phyloP scores from a whole-genome alignment of 2,113 vertebrate species.

The Sialia sialis region DNA sequence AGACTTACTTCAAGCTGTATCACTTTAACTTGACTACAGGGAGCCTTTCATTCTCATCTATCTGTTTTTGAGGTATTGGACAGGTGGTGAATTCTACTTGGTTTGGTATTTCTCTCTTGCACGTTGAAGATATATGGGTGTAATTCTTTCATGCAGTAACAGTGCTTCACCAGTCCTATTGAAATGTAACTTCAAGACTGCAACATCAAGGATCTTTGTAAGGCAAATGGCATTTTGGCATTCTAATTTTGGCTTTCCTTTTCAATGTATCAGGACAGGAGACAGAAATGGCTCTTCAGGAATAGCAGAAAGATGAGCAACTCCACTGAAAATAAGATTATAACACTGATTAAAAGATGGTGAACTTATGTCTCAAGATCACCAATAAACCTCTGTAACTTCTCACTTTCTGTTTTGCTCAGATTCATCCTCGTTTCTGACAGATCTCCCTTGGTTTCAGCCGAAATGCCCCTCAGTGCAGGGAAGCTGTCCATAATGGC shows the following conservation, averaged over 20 bases:
- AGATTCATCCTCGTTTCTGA: neutral
- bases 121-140: neutral
- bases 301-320: neutral
- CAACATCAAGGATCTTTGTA: neutral
- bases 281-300: neutral
- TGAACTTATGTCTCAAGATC: neutral
- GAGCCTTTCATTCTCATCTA: neutral
- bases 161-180: neutral
- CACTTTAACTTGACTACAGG: neutral
- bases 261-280: neutral
- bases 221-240: neutral
- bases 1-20: neutral
- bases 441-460: neutral
- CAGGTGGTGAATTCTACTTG: neutral
- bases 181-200: neutral
- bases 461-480: neutral
- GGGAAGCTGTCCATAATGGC: neutral
- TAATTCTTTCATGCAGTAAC: neutral
- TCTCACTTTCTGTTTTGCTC: neutral
- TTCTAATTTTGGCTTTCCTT: neutral
- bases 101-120: neutral
- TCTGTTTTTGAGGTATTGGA: neutral
- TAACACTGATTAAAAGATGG: neutral
- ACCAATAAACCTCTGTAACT: neutral
- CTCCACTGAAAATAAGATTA: neutral